Evolutionary conservation across 2,888 invertebrate genomes (phyloP).

Genomic region (Lasioglossum calceatum): DNA sequence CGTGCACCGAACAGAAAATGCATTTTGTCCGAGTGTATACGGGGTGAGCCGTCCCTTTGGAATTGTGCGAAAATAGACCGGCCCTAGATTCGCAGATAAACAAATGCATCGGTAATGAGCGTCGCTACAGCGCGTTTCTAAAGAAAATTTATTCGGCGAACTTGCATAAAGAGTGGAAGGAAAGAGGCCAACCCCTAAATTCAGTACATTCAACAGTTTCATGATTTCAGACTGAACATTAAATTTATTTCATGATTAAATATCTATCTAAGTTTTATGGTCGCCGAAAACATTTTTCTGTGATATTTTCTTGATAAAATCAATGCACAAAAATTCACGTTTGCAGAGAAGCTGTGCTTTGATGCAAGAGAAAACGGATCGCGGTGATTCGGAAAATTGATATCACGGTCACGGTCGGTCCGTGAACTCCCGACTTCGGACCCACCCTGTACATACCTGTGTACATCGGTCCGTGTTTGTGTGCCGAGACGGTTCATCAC

Average conservation of each 20-base stretch:
- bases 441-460: slow-evolving; percentile 5
- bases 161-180: background rate
- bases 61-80: slow-evolving; percentile 2
- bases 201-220: background rate
- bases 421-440: background rate
- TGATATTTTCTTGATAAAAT: background rate
- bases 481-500: slow-evolving; percentile 77
- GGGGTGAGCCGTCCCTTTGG: background rate
- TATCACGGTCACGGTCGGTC: slow-evolving; percentile 14
- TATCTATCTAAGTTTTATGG: background rate
- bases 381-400: background rate
- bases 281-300: background rate
- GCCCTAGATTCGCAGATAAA: background rate
- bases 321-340: background rate
- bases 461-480: slow-evolving; percentile 2
- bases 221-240: no score
- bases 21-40: slow-evolving; percentile 42
- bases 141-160: background rate
- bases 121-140: background rate
- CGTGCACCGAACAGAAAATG: slow-evolving; percentile 66
- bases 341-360: background rate
- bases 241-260: background rate
- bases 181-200: background rate
- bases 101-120: slow-evolving; percentile 10
- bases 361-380: background rate